A percentile compares a stretch with the other conserved stretches of the same genome.
These are phyloP conservation scores for Ecliptopera silaceata DNA, from an alignment of 2,888 invertebrate genomes.

Conservation along the genomic window DNA sequence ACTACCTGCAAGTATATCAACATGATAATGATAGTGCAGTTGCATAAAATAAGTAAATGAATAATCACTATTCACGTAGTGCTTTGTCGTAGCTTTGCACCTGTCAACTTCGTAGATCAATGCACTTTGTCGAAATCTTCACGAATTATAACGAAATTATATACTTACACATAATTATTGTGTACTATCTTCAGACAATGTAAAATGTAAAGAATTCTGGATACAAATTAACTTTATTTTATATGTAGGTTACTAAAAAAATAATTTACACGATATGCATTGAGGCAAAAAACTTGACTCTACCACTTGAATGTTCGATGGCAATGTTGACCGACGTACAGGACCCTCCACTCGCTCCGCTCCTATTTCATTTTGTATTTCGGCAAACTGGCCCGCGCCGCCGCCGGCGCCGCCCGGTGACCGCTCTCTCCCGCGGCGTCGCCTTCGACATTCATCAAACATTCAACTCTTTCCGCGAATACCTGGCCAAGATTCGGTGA, in stretches of 20 bases:
- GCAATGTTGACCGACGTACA: constrained; percentile 67
- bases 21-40: constrained; percentile 36
- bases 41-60: constrained; percentile 28
- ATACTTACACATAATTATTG: no score
- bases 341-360: constrained; percentile 34
- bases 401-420: constrained; percentile 29
- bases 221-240: no score
- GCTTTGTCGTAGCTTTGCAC: constrained; percentile 65
- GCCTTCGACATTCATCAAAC: constrained; percentile 81
- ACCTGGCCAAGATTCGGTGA: constrained; percentile 61
- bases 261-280: neutral
- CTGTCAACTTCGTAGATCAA: constrained; percentile 47
- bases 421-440: constrained; percentile 47
- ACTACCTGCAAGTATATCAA: constrained; percentile 35
- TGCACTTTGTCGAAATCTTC: constrained; percentile 8
- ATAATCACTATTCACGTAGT: constrained; percentile 58
- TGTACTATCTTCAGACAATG: no score
- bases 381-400: constrained; percentile 28
- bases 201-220: no score
- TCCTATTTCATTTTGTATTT: constrained; percentile 31
- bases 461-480: constrained; percentile 81
- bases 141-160: neutral
- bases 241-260: no score
- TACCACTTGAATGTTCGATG: constrained; percentile 80
- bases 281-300: constrained; percentile 25